Evolutionary conservation across 35 echinoderm and acorn worm genomes (phyloP), one percentile per base, ranked within the genome.

Genomic region (Heliocidaris erythrogramma): DNA sequence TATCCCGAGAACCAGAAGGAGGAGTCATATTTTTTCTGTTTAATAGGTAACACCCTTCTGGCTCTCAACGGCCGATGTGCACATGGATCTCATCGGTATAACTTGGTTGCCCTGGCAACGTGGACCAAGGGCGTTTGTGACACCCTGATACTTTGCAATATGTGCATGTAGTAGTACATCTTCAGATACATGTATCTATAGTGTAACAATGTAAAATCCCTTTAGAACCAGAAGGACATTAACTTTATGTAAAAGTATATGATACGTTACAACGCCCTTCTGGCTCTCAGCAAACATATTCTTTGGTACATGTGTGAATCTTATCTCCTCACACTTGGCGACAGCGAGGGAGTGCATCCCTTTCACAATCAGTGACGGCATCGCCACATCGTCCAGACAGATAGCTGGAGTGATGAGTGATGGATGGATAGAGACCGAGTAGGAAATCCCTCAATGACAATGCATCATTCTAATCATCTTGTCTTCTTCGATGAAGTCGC

Each of bases 391-490:
- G 60, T 69, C 60, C 65, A 78, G 65, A 78, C 65, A 78, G 65
- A 78, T 78, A 78, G 21, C 65, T 78, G 27, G 61, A 88, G 47
- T 88, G 86, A 88, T 2, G 87, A 89, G 87, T 89, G 87, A 89
- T 24, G 47, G 87, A 89, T 16, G 42, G 87, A 89, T 89, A 42
- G 0, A 89, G 85, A 30, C n/a, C 27, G 85, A 29, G 9, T 11
- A 29, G 85, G n/a, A 86, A 89, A 89, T 89, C 87, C 47, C 87
- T 42, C 30, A 48, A 89, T 89, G 87, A 89, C 87, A 89, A 48
- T 89, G 24, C 31, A 89, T 89, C 87, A 89, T 88, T 30, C 8
- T 88, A 88, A 88, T 88, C 31, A 88, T 3, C n/a, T 86, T 89
- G 31, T 27, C 47, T 9, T 89, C 47, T 18, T 78, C 27, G 2